Base-by-base conservation (phyloP, 2,797 vertebrate genomes). In the Sphenopsis melanotis region DNA sequence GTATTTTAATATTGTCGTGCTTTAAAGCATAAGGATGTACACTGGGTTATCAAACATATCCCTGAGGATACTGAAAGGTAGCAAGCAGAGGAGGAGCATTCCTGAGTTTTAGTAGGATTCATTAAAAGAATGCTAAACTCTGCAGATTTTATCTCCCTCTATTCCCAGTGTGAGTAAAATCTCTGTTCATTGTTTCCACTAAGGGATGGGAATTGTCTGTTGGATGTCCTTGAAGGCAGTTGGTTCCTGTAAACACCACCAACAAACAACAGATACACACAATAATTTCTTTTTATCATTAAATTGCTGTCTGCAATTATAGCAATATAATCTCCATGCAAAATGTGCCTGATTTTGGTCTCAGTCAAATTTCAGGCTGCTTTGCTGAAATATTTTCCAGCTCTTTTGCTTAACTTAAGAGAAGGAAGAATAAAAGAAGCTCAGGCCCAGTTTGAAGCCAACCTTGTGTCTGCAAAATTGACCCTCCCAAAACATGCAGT, bases 321-420 rank as follows among this genome's bases (percentile, higher is more conserved):
- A 94, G 44, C 66, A 90, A 77, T 53, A 64, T 50, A 87, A 91
- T 76, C 66, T 78, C 75, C 66, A 55, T 34, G 32, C 59, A 90
- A 95, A 93, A 88, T 87, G 53, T 15, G 79, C 39, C 89, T 63
- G 63, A 89, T 76, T 93, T 93, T 74, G 60, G 56, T 53, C 86
- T 89, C 75, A 65, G 72, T 81, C 66, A 88, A 86, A 82, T 85
- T 93, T 63, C 85, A 82, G 78, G 39, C 41, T 84, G 77, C 53
- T 95, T 55, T 64, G 41, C 42, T 79, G 86, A 87, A 93, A 74
- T 76, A 83, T 84, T 89, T 91, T 64, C 87, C 83, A 87, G 57
- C 53, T 79, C 75, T 76, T 96, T 79, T 70, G 29, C 32, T 83
- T 55, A 78, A 83, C 26, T 76, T 37, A 59, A 60, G 10, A 82